These are phyloP conservation scores for Brenthis hecate DNA, from an alignment of 2,888 invertebrate species.

Conservation along the genomic window DNA sequence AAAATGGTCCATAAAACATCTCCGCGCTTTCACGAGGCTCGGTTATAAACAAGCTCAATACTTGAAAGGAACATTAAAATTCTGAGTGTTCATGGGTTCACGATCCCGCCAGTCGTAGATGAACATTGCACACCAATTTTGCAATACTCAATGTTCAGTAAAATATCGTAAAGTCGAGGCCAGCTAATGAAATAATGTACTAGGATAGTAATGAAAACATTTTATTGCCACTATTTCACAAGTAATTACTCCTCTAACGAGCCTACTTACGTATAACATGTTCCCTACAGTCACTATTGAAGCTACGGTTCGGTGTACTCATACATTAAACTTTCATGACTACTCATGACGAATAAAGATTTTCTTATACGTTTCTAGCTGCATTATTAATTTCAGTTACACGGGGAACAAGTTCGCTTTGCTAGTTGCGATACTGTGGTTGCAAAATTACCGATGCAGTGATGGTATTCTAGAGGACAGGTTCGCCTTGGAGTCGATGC, in stretches of 20 bases:
- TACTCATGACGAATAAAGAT: slow-evolving; percentile 5
- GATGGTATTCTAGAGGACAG: slow-evolving; percentile 45
- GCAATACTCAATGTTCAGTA: slow-evolving; percentile 21
- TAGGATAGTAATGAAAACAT: slow-evolving; percentile 36
- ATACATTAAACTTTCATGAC: slow-evolving; percentile 21
- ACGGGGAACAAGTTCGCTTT: slow-evolving; percentile 27
- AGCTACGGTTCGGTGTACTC: not conserved
- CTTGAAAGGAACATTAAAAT: slow-evolving; percentile 36
- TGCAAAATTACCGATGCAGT: slow-evolving; percentile 39
- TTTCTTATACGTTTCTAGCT: slow-evolving; percentile 7
- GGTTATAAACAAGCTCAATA: slow-evolving; percentile 32
- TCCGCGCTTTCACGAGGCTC: slow-evolving; percentile 36
- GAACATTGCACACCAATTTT: slow-evolving; percentile 12
- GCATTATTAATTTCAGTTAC: slow-evolving; percentile 20
- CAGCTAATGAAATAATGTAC: slow-evolving; percentile 30
- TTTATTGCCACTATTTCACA: slow-evolving; percentile 44
- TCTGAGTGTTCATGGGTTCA: slow-evolving; percentile 26
- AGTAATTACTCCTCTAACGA: slow-evolving; percentile 38
- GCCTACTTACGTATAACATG: slow-evolving; percentile 12
- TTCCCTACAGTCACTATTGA: not conserved
- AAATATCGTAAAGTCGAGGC: slow-evolving; percentile 20
- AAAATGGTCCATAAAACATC: slow-evolving; percentile 40
- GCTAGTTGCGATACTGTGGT: slow-evolving; percentile 32
- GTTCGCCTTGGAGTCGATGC: slow-evolving; percentile 45
- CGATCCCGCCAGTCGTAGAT: slow-evolving; percentile 9